phyloP scores from a whole-genome alignment of 2,797 vertebrate species.

The Bovichtus diacanthus region DNA sequence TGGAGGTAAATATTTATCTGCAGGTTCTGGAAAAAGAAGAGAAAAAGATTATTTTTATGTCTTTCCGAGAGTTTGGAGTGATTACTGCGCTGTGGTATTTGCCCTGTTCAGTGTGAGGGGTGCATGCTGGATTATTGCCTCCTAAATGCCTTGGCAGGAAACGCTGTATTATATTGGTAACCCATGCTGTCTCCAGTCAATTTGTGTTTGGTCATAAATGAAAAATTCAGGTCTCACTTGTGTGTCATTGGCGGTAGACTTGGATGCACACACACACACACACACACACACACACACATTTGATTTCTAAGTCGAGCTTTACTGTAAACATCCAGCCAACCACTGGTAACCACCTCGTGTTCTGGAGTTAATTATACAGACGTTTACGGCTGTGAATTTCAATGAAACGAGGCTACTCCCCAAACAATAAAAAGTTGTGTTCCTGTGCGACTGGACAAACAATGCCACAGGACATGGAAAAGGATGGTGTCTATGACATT shows the following conservation, averaged over 20 bases:
- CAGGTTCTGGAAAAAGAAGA: constrained; percentile 68
- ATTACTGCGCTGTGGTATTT: constrained; percentile 75
- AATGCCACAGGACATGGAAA: constrained; percentile 62
- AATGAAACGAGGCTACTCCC: constrained; percentile 77
- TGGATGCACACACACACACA: constrained; percentile 35
- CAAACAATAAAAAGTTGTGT: constrained; percentile 71
- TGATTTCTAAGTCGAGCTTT: constrained; percentile 77
- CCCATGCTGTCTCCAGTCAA: constrained; percentile 74
- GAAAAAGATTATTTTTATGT: constrained; percentile 67
- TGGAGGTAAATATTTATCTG: constrained; percentile 82
- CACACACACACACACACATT: constrained; percentile 48
- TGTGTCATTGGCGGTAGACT: constrained; percentile 68
- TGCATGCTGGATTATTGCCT: constrained; percentile 71
- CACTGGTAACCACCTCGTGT: constrained; percentile 74
- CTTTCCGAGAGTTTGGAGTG: constrained; percentile 64
- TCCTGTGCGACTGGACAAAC: constrained; percentile 71
- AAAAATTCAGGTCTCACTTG: constrained; percentile 72
- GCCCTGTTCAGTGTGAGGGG: constrained; percentile 57
- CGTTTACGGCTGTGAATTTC: constrained; percentile 80
- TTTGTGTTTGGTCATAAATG: constrained; percentile 79
- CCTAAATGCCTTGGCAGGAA: constrained; percentile 73
- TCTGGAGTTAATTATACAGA: constrained; percentile 85
- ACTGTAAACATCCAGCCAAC: constrained; percentile 80
- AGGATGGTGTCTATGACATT: constrained; percentile 59
- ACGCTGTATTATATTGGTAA: constrained; percentile 69